Conservation (phyloP, 1,140 invertebrate species). For the Ooceraea biroi region DNA sequence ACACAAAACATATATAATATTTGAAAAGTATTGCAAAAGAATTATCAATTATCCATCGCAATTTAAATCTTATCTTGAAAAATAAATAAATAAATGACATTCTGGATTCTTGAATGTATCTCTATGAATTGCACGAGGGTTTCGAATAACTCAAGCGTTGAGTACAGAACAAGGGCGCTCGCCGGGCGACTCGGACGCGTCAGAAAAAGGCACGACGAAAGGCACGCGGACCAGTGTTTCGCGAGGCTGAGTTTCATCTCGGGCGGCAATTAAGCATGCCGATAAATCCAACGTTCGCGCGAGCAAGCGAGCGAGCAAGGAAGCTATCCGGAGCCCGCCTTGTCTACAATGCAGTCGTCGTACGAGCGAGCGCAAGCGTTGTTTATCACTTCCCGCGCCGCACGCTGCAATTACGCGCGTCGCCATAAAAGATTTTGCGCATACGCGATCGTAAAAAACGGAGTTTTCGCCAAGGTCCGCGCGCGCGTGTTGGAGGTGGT, state of each 20-base stretch:
- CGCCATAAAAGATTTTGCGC: constrained; percentile 53
- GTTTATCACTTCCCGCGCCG: constrained; percentile 66
- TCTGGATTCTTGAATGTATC: no score
- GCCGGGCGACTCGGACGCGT: background rate
- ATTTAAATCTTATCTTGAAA: no score
- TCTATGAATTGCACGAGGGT: no score
- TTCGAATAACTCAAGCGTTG: background rate
- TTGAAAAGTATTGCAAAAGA: no score
- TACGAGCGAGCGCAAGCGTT: constrained; percentile 58
- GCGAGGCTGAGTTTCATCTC: constrained; percentile 45
- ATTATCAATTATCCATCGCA: no score
- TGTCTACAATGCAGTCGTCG: constrained; percentile 51
- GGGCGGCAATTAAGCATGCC: constrained; percentile 53
- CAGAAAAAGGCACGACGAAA: constrained; percentile 47
- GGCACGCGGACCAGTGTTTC: constrained; percentile 14
- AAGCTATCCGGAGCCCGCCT: constrained; percentile 48
- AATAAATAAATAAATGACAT: no score
- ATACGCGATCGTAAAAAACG: constrained; percentile 48
- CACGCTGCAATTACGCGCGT: constrained; percentile 65
- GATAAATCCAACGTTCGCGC: constrained; percentile 53
- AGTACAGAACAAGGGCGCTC: background rate
- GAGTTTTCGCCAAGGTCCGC: constrained; percentile 48
- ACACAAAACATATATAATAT: background rate
- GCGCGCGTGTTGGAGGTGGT: background rate
- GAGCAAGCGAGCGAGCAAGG: background rate